Evolutionary conservation across 1,140 invertebrate genomes (phyloP).

Genomic region (Colletes gigas): DNA sequence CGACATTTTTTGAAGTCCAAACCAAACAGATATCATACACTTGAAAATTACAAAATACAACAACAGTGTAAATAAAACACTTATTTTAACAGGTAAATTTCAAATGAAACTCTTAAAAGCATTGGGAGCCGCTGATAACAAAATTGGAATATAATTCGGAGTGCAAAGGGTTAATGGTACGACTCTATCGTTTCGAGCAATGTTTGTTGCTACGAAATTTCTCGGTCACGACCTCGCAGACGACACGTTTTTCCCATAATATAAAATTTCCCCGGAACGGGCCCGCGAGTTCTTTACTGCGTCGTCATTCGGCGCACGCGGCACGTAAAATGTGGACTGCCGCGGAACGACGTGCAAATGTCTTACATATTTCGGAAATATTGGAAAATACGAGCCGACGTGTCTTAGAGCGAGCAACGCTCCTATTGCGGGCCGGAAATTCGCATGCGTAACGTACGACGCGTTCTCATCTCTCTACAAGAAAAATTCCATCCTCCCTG

Average conservation of each 20-base stretch:
- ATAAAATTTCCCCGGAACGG: conserved; percentile 6
- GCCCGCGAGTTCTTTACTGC: conserved; percentile 19
- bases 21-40: too few species aligned
- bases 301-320: conserved; percentile 34
- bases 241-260: not conserved
- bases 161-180: too few species aligned
- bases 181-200: too few species aligned
- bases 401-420: not conserved
- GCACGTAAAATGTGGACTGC: conserved; percentile 12
- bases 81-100: too few species aligned
- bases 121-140: too few species aligned
- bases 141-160: too few species aligned
- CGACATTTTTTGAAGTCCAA: too few species aligned
- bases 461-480: not conserved
- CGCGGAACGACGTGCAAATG: conserved; percentile 21
- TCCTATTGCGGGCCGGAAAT: conserved; percentile 3
- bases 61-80: too few species aligned
- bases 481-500: conserved; percentile 18
- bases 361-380: conserved; percentile 36
- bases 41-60: too few species aligned
- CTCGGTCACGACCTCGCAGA: not conserved
- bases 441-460: conserved; percentile 29
- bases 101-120: too few species aligned
- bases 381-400: conserved; percentile 24
- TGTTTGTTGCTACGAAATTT: conserved; percentile 14